Percentiles rank a stretch among this genome's conserved stretches.
Conservation (phyloP, 1,140 invertebrate species). For the Drosophila tani region DNA sequence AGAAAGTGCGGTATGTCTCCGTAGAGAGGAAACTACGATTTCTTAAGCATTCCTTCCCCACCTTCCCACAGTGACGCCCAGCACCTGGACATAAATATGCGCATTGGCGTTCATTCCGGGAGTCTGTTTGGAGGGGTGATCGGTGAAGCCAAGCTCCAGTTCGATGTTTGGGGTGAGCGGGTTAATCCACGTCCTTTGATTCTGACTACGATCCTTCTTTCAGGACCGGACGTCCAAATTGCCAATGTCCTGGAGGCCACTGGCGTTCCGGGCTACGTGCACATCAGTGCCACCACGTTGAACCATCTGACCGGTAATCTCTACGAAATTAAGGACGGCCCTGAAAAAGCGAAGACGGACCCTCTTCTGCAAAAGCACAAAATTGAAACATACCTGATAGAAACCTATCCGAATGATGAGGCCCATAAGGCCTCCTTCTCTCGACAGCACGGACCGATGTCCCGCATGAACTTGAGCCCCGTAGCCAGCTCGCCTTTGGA, state of each 20-base stretch:
- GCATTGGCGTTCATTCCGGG: slow-evolving; percentile 97
- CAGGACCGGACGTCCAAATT: slow-evolving; percentile 91
- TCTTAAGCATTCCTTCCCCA: too few species aligned
- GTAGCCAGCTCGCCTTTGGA: too few species aligned
- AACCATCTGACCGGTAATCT: slow-evolving; percentile 87
- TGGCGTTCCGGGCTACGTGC: slow-evolving; percentile 94
- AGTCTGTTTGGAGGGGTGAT: slow-evolving; percentile 95
- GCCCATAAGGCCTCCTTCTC: slow-evolving; percentile 19
- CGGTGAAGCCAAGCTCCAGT: slow-evolving; percentile 97
- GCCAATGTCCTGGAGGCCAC: slow-evolving; percentile 97
- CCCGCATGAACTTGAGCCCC: background rate
- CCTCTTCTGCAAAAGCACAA: slow-evolving; percentile 88
- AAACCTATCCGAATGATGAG: too few species aligned
- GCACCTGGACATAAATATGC: slow-evolving; percentile 95
- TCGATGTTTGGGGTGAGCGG: slow-evolving; percentile 94
- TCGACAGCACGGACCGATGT: slow-evolving; percentile 31
- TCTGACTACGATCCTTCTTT: background rate
- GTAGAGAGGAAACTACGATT: too few species aligned
- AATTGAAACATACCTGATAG: slow-evolving; percentile 90
- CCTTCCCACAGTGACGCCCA: slow-evolving; percentile 87
- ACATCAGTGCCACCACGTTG: slow-evolving; percentile 92
- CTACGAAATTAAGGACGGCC: slow-evolving; percentile 86
- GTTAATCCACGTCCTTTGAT: background rate
- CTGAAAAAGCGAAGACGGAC: slow-evolving; percentile 87
- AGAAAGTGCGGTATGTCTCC: slow-evolving; percentile 87